phyloP scores from a whole-genome alignment of 2,113 vertebrate species.

The Panthera uncia region DNA sequence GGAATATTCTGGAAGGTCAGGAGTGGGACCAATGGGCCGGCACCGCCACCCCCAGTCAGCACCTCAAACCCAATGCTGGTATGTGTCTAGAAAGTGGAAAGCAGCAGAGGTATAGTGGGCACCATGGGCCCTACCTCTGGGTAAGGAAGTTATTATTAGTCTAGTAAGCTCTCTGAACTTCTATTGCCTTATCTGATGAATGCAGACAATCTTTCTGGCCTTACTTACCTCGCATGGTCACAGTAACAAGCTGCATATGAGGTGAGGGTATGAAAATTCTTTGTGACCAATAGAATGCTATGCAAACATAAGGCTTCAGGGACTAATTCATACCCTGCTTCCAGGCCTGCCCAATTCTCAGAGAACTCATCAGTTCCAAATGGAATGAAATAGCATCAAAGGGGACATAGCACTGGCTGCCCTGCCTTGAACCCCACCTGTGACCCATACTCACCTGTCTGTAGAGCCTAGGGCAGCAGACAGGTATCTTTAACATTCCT shows the following conservation, averaged over 20 bases:
- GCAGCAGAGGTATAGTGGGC: neutral
- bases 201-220: neutral
- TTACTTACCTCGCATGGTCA: neutral
- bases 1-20: neutral
- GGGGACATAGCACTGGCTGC: neutral
- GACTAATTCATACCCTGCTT: neutral
- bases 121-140: neutral
- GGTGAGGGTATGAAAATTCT: neutral
- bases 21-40: neutral
- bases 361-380: neutral
- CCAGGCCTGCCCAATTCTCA: neutral
- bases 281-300: neutral
- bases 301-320: neutral
- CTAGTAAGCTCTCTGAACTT: neutral
- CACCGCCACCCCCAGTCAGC: fast-evolving
- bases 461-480: neutral
- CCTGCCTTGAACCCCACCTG: neutral
- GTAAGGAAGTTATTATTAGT: neutral
- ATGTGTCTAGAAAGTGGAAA: neutral
- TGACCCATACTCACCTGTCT: neutral
- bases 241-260: neutral
- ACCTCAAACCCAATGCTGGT: neutral
- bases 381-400: neutral
- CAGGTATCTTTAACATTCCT: neutral
- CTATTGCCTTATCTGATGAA: neutral